phyloP scores from a whole-genome alignment of 2,797 vertebrate species.

The Galaxias olidus region DNA sequence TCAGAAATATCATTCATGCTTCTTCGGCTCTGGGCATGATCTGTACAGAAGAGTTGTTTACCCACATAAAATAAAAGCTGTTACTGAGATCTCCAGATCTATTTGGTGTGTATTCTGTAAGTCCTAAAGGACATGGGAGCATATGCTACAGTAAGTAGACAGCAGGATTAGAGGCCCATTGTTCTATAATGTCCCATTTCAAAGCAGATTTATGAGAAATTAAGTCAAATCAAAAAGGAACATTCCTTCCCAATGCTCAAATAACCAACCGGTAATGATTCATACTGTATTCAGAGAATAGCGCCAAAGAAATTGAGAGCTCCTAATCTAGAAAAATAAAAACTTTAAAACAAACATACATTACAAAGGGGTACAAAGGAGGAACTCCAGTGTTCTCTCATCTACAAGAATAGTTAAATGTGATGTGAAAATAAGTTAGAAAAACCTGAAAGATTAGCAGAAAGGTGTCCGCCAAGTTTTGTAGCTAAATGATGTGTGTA shows the following conservation, averaged over 20 bases:
- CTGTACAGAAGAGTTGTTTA: conserved; percentile 56
- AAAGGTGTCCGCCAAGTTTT: too few species aligned
- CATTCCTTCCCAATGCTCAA: neutral
- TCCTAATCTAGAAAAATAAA: too few species aligned
- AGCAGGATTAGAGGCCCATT: conserved; percentile 25
- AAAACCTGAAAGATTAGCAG: neutral
- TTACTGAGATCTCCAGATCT: too few species aligned
- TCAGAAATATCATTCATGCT: conserved; percentile 97
- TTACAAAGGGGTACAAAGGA: neutral
- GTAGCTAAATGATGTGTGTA: neutral
- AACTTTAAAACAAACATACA: conserved; percentile 1
- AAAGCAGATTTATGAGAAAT: conserved; percentile 50
- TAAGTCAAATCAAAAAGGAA: conserved; percentile 28
- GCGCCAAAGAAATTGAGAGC: conserved; percentile 1
- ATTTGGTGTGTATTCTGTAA: too few species aligned
- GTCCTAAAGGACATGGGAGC: too few species aligned
- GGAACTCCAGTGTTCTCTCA: too few species aligned
- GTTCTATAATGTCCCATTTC: conserved; percentile 26
- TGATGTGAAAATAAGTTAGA: too few species aligned
- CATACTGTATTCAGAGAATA: neutral
- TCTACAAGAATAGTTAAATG: too few species aligned
- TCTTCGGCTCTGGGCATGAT: conserved; percentile 85
- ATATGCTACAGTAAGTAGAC: neutral
- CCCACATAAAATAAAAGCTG: too few species aligned
- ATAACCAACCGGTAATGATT: conserved; percentile 36